phyloP scores from a whole-genome alignment of 2,113 vertebrate species.

The Ciconia maguari region DNA sequence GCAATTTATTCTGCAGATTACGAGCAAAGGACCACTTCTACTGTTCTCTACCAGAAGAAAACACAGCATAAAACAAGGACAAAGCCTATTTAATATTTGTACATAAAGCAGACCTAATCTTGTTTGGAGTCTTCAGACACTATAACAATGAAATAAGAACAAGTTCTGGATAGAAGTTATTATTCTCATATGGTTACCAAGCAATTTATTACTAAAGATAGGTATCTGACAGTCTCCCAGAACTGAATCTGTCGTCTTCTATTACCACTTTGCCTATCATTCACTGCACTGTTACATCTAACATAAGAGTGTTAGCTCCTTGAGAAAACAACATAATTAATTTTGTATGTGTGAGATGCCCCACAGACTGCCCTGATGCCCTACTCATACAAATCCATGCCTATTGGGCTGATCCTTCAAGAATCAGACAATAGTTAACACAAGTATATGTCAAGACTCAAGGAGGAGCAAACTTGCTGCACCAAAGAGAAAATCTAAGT shows the following conservation, averaged over 20 bases:
- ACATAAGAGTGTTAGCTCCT: neutral
- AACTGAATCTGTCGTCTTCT: neutral
- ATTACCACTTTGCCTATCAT: neutral
- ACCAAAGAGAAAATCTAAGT: neutral
- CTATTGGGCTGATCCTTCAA: neutral
- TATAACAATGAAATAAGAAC: neutral
- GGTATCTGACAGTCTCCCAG: neutral
- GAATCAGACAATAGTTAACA: neutral
- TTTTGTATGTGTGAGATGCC: neutral
- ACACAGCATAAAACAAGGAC: fast-evolving
- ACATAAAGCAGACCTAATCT: neutral
- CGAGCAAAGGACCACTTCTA: neutral
- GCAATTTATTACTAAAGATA: neutral
- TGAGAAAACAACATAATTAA: neutral
- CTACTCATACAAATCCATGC: neutral
- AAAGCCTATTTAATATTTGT: neutral
- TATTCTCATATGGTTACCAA: neutral
- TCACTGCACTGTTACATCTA: neutral
- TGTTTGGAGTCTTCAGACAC: neutral
- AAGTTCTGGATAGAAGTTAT: neutral
- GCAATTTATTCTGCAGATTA: neutral
- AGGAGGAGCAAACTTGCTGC: neutral
- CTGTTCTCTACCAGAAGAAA: neutral
- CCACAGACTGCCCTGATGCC: neutral
- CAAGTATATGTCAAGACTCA: neutral